These are phyloP conservation scores for Trissolcus brochymenae DNA, from an alignment of 2,888 invertebrate genomes.

Conservation along the genomic window DNA sequence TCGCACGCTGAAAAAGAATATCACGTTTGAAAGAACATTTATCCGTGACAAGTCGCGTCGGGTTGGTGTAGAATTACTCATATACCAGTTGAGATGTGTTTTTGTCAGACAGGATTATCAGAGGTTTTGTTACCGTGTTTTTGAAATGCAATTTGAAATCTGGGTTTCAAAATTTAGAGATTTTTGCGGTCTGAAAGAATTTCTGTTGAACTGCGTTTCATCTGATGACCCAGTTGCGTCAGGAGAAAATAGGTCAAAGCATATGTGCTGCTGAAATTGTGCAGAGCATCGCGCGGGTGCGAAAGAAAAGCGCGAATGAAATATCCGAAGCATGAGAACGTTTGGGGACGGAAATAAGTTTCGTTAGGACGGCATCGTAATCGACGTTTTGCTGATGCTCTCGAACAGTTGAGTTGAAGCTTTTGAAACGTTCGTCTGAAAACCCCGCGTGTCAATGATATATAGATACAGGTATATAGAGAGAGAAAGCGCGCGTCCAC, in stretches of 20 bases:
- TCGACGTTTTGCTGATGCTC: conserved; percentile 33
- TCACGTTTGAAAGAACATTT: too few relatives aligned
- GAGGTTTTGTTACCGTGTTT: too few relatives aligned
- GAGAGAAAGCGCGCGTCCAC: conserved; percentile 14
- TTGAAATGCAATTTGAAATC: too few relatives aligned
- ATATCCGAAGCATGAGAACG: conserved; percentile 20
- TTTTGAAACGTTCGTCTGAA: conserved; percentile 24
- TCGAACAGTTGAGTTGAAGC: conserved; percentile 13
- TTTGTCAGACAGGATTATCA: too few relatives aligned
- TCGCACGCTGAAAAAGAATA: too few relatives aligned
- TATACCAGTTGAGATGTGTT: not conserved
- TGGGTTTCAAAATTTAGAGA: not conserved
- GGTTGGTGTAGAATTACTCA: not conserved
- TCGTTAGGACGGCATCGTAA: conserved; percentile 45
- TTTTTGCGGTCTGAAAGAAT: not conserved
- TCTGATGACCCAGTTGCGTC: conserved; percentile 10
- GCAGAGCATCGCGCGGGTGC: conserved; percentile 1
- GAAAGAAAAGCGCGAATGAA: conserved; percentile 18
- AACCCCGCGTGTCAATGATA: conserved; percentile 32
- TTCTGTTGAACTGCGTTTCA: not conserved
- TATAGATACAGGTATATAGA: conserved; percentile 6
- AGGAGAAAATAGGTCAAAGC: conserved; percentile 14
- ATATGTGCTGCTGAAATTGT: not conserved
- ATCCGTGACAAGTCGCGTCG: too few relatives aligned
- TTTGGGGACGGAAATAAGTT: conserved; percentile 51